phyloP scores from a whole-genome alignment of 2,113 vertebrate species.

The Eulacestoma nigropectus region DNA sequence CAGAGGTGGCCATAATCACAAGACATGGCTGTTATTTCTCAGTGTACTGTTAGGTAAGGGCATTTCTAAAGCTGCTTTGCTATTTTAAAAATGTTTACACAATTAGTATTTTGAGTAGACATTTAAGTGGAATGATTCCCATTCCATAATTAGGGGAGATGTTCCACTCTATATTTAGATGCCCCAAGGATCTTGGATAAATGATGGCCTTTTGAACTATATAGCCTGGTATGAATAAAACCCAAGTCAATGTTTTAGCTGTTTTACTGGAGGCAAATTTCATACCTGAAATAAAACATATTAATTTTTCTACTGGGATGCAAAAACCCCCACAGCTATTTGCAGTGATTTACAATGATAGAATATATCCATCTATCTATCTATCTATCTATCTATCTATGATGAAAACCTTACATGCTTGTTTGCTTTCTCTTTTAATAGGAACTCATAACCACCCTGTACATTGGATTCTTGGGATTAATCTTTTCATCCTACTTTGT shows the following conservation, averaged over 20 bases:
- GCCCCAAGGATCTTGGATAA: not conserved
- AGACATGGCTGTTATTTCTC: not conserved
- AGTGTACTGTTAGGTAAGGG: not conserved
- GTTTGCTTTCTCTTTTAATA: constrained; percentile 36
- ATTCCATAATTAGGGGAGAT: not conserved
- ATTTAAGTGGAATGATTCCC: not conserved
- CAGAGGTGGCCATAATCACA: not conserved
- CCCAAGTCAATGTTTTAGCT: not conserved
- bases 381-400: too few species aligned
- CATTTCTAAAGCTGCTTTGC: not conserved
- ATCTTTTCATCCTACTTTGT: constrained; percentile 94
- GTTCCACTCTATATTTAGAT: not conserved
- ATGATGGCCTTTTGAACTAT: not conserved
- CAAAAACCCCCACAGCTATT: fast-evolving
- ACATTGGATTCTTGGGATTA: constrained; percentile 88
- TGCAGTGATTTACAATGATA: not conserved
- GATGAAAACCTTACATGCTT: not conserved
- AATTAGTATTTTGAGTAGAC: not conserved
- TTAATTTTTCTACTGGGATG: not conserved
- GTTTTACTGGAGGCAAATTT: not conserved
- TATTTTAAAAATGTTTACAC: not conserved
- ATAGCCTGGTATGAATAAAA: not conserved
- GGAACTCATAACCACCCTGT: constrained; percentile 89
- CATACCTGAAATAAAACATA: not conserved
- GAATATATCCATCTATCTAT: too few species aligned